These are phyloP conservation scores for Podargus strigoides DNA, from an alignment of 2,797 vertebrate genomes.

Conservation along the genomic window DNA sequence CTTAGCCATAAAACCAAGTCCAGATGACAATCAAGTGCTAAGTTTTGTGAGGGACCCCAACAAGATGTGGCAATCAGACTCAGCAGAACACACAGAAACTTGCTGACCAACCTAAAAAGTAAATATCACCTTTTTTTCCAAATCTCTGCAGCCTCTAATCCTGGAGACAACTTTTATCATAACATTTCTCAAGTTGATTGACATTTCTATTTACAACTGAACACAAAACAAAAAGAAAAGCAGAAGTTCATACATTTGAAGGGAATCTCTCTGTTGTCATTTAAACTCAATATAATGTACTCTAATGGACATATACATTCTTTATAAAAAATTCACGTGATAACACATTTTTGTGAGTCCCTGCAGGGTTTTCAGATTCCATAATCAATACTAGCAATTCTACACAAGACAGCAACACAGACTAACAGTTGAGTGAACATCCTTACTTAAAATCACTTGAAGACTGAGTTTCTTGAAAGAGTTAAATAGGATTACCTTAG, in stretches of 20 bases:
- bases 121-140: not conserved
- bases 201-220: not conserved
- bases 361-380: not conserved
- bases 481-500: conserved; percentile 43
- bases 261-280: not conserved
- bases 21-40: not conserved
- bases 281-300: not conserved
- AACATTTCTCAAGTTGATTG: not conserved
- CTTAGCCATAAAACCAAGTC: not conserved
- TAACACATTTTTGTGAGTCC: not conserved
- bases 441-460: not conserved
- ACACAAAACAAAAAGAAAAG: not conserved
- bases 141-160: not conserved
- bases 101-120: not conserved
- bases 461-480: not conserved
- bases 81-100: not conserved
- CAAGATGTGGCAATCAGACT: not conserved
- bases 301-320: not conserved
- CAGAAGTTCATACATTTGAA: not conserved
- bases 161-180: not conserved
- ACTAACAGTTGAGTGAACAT: not conserved
- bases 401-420: not conserved
- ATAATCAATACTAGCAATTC: not conserved
- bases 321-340: not conserved
- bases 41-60: not conserved